Percentiles rank a stretch among this genome's conserved stretches.
Conservation (phyloP, 2,797 vertebrate species). For the Pogoniulus pusillus region DNA sequence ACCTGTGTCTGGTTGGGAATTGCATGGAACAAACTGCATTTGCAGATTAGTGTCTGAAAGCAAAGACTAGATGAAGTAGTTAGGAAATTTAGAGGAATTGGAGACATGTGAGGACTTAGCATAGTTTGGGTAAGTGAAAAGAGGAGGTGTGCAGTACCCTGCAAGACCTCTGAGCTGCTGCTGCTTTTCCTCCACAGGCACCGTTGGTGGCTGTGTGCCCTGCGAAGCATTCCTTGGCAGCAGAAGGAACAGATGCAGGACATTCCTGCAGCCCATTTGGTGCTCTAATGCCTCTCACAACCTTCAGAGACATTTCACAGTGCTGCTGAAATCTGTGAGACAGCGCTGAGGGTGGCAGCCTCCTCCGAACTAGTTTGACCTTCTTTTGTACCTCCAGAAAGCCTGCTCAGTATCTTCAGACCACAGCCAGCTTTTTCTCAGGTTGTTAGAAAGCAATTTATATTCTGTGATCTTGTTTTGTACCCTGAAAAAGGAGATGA, state of each 20-base stretch:
- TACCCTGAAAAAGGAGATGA: not conserved
- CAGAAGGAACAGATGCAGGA: conserved; percentile 37
- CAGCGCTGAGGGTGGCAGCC: not conserved
- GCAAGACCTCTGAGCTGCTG: conserved; percentile 4
- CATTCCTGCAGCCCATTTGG: conserved; percentile 28
- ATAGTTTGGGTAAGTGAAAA: not conserved
- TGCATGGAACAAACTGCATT: not conserved
- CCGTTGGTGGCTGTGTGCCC: not conserved
- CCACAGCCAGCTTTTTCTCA: not conserved
- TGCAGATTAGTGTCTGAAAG: not conserved
- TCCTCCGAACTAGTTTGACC: conserved; percentile 19
- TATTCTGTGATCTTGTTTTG: not conserved
- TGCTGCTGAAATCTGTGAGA: not conserved
- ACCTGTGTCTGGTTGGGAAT: not conserved
- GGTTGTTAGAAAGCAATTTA: not conserved
- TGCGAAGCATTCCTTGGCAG: conserved; percentile 53
- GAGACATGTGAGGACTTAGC: not conserved
- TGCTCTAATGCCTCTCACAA: conserved; percentile 29
- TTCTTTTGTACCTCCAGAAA: conserved; percentile 21
- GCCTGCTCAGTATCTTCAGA: not conserved
- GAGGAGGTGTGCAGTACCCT: not conserved
- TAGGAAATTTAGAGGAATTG: not conserved
- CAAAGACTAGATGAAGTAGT: not conserved
- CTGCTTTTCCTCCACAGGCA: not conserved
- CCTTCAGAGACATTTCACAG: conserved; percentile 16